phyloP scores from a whole-genome alignment of 1,140 invertebrate species.

The Planococcus citri region DNA sequence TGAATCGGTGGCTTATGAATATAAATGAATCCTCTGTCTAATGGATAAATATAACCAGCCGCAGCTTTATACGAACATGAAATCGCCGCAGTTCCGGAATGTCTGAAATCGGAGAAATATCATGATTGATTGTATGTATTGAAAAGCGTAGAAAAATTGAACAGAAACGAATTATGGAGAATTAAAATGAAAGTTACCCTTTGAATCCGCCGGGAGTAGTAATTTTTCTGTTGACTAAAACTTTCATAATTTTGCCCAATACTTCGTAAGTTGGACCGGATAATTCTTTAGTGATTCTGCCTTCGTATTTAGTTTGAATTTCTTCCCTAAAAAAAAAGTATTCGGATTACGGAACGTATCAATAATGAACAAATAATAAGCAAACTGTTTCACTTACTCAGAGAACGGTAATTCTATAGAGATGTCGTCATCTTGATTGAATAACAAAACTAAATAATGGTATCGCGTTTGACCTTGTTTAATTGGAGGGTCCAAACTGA shows the following conservation, averaged over 20 bases:
- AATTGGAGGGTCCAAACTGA: constrained; percentile 95
- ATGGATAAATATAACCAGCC: constrained; percentile 90
- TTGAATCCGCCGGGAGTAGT: constrained; percentile 86
- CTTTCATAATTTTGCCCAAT: constrained; percentile 90
- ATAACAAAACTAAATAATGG: constrained; percentile 89
- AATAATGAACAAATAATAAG: background rate
- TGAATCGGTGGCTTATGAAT: constrained; percentile 98
- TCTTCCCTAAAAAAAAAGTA: constrained; percentile 53
- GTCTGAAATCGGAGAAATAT: constrained; percentile 43
- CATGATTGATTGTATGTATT: constrained; percentile 23
- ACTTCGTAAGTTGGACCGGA: constrained; percentile 91
- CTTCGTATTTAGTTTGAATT: constrained; percentile 86
- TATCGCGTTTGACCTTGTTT: constrained; percentile 98
- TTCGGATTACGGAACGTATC: constrained; percentile 17
- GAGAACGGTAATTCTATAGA: constrained; percentile 83
- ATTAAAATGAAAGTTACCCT: constrained; percentile 45
- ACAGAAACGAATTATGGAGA: constrained; percentile 20
- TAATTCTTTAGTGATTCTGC: constrained; percentile 81
- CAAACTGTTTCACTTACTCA: constrained; percentile 69
- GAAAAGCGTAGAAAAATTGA: constrained; percentile 21
- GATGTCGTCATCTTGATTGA: constrained; percentile 82
- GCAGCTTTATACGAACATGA: constrained; percentile 97
- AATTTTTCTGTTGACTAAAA: constrained; percentile 84
- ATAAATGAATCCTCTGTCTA: constrained; percentile 98
- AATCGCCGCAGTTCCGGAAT: constrained; percentile 81